These are phyloP conservation scores for Haliclona indistincta DNA, from an alignment of 37 sponge, comb jelly and placozoan species.

Conservation along the genomic window DNA sequence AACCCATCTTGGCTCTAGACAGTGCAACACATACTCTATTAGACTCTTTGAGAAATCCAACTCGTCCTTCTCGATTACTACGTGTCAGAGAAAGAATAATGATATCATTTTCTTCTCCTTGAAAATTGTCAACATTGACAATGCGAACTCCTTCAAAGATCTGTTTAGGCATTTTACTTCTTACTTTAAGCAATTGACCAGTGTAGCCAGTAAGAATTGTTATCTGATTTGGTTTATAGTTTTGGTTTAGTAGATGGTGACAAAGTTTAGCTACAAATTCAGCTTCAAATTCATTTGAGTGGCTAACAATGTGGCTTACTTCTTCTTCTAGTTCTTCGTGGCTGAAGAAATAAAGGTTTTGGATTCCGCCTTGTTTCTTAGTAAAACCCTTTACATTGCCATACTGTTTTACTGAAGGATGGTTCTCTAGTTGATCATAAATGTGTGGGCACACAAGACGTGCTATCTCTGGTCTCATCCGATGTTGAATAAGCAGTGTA, in stretches of 20 bases:
- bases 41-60: slow-evolving; percentile 83
- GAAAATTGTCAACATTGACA: slow-evolving; percentile 86
- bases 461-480: slow-evolving; percentile 93
- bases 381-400: slow-evolving; percentile 56
- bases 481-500: slow-evolving; percentile 80
- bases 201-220: slow-evolving; percentile 85
- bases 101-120: slow-evolving; percentile 97
- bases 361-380: no score
- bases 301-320: slow-evolving; percentile 53
- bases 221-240: slow-evolving; percentile 62
- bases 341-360: slow-evolving; percentile 72
- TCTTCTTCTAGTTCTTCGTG: slow-evolving; percentile 48
- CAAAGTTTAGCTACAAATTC: slow-evolving; percentile 65
- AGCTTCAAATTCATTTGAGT: slow-evolving; percentile 80
- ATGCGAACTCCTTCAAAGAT: slow-evolving; percentile 66
- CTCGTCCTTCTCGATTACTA: slow-evolving; percentile 48
- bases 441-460: slow-evolving; percentile 72
- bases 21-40: slow-evolving; percentile 95
- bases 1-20: slow-evolving; percentile 91
- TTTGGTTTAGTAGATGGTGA: slow-evolving; percentile 69
- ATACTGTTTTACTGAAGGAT: slow-evolving; percentile 53
- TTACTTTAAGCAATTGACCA: slow-evolving; percentile 78
- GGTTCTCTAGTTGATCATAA: slow-evolving; percentile 61
- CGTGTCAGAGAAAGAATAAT: slow-evolving; percentile 87
- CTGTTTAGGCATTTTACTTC: slow-evolving; percentile 27